phyloP scores from a whole-genome alignment of 2,888 invertebrate species.

The Drosophila sordidula region DNA sequence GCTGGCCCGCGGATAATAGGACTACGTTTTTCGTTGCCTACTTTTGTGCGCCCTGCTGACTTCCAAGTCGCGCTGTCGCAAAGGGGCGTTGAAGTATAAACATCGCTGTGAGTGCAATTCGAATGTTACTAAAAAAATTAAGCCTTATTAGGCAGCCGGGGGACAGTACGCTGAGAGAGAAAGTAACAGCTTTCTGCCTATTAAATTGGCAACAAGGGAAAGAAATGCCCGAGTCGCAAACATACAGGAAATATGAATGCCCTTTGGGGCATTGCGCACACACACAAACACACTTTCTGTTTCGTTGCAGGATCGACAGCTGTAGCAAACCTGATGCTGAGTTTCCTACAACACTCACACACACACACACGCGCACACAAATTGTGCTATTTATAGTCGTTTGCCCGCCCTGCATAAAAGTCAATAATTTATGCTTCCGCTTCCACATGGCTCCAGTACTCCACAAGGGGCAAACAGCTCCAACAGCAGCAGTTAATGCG shows the following conservation, averaged over 20 bases:
- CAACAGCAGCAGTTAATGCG: slow-evolving; percentile 42
- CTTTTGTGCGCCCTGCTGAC: slow-evolving; percentile 51
- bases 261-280: slow-evolving; percentile 3
- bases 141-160: slow-evolving; percentile 49
- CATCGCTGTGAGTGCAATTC: slow-evolving; percentile 61
- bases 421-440: slow-evolving; percentile 73
- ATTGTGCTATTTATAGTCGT: slow-evolving; percentile 66
- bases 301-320: slow-evolving; percentile 4
- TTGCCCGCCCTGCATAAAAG: slow-evolving; percentile 35
- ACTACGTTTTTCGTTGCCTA: slow-evolving; percentile 56
- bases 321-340: slow-evolving; percentile 5
- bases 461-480: slow-evolving; percentile 19
- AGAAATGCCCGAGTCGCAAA: not conserved
- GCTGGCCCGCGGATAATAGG: slow-evolving; percentile 46
- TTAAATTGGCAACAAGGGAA: slow-evolving; percentile 20
- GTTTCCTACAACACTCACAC: slow-evolving; percentile 3
- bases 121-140: slow-evolving; percentile 46
- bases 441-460: slow-evolving; percentile 17
- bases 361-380: slow-evolving; percentile 6
- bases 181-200: slow-evolving; percentile 8
- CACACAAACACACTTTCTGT: not conserved
- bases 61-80: slow-evolving; percentile 22
- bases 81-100: slow-evolving; percentile 33
- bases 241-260: slow-evolving; percentile 18
- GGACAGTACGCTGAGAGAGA: not conserved